phyloP scores from a whole-genome alignment of 2,797 vertebrate species.

The Pogoniulus pusillus region DNA sequence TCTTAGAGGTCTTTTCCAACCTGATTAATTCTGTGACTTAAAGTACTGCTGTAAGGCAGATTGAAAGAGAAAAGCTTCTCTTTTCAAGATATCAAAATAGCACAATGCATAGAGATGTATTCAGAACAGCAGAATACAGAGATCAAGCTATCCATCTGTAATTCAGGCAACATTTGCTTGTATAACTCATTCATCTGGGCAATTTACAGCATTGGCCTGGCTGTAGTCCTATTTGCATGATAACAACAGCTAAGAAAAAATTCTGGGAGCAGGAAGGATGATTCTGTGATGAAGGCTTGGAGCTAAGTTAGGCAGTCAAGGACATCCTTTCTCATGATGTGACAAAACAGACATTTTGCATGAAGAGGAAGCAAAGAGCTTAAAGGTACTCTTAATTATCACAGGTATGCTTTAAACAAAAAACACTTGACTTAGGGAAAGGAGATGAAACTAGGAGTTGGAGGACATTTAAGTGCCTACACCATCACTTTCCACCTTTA shows the following conservation, averaged over 20 bases:
- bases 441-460: background rate
- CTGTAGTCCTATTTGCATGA: conserved; percentile 45
- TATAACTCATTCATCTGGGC: conserved; percentile 44
- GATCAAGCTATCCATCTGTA: background rate
- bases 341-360: background rate
- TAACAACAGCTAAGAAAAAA: conserved; percentile 53
- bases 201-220: conserved; percentile 36
- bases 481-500: background rate
- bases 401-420: background rate
- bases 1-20: no score
- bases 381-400: background rate
- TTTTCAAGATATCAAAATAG: background rate
- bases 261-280: background rate
- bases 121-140: conserved; percentile 17
- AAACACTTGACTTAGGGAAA: background rate
- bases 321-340: background rate
- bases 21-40: no score
- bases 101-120: background rate
- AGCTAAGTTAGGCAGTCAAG: conserved; percentile 1
- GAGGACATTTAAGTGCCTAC: background rate
- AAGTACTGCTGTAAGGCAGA: background rate
- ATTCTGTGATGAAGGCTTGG: background rate
- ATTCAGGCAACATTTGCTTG: conserved; percentile 38
- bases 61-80: background rate
- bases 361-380: background rate